A percentile compares a stretch with the other conserved stretches of the same genome.
phyloP scores from a whole-genome alignment of 2,888 invertebrate genomes.

The Nomada ruficornis region DNA sequence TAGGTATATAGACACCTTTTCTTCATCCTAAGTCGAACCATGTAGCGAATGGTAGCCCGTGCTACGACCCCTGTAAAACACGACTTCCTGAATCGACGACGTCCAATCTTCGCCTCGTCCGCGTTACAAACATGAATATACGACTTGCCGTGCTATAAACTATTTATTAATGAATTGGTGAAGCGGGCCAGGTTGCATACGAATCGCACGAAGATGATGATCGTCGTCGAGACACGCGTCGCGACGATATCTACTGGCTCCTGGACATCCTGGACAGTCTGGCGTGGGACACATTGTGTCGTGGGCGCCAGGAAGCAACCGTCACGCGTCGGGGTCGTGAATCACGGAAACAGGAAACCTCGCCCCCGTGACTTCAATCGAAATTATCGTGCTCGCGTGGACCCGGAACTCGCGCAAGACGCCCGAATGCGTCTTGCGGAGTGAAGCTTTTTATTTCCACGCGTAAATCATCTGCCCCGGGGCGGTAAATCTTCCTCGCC shows the following conservation, averaged over 20 bases:
- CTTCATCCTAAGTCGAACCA: conserved; percentile 44
- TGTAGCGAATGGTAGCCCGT: conserved; percentile 46
- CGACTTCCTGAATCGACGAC: conserved; percentile 63
- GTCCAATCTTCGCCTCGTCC: conserved; percentile 37
- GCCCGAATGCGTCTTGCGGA: conserved; percentile 45
- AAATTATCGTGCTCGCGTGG: conserved; percentile 69
- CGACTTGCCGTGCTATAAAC: conserved; percentile 54
- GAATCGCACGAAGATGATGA: conserved; percentile 42
- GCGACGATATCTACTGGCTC: conserved; percentile 52
- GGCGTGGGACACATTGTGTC: conserved; percentile 65
- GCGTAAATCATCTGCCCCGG: conserved; percentile 30
- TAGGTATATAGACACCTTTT: not conserved
- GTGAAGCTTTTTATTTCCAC: conserved; percentile 15
- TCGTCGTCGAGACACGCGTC: conserved; percentile 67
- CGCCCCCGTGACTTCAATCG: conserved; percentile 78
- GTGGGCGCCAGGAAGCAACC: conserved; percentile 76
- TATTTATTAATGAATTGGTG: conserved; percentile 70
- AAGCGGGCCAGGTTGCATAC: conserved; percentile 56
- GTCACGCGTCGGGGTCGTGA: conserved; percentile 74
- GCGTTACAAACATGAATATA: conserved; percentile 29
- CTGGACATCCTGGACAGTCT: conserved; percentile 64
- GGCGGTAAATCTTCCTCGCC: conserved; percentile 20
- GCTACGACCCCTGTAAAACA: conserved; percentile 54
- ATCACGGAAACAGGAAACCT: conserved; percentile 80
- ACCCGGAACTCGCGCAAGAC: conserved; percentile 64